These are phyloP conservation scores for Idaea aversata DNA, from an alignment of 2,888 invertebrate genomes.

Conservation along the genomic window DNA sequence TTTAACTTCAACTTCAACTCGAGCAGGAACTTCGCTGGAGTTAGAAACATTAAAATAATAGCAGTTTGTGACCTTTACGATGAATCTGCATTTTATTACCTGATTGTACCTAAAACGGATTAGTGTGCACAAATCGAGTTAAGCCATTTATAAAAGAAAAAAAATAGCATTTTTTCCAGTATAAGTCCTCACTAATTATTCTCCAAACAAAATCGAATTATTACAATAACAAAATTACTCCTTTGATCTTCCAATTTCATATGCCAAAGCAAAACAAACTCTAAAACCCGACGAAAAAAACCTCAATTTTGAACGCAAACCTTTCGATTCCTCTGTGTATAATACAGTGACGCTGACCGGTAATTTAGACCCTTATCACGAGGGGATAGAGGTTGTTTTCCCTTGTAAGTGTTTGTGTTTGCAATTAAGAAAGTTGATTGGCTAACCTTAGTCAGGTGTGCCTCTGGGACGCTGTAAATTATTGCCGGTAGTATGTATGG, in stretches of 20 bases:
- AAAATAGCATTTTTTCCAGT: background rate
- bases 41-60: too few relatives aligned
- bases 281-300: background rate
- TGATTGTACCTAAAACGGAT: too few relatives aligned
- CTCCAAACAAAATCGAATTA: background rate
- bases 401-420: background rate
- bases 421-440: background rate
- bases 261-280: background rate
- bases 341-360: background rate
- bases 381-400: background rate
- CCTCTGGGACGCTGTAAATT: background rate
- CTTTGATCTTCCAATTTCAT: background rate
- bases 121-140: background rate
- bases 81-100: too few relatives aligned
- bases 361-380: background rate
- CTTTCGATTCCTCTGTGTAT: background rate
- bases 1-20: too few relatives aligned
- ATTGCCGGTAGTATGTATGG: background rate
- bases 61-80: too few relatives aligned
- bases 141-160: background rate
- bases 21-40: too few relatives aligned
- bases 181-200: background rate
- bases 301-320: background rate
- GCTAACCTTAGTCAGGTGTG: background rate
- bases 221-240: background rate